These are phyloP conservation scores for Toxotes lorentzi DNA, from an alignment of 2,797 vertebrate genomes.

Conservation along the genomic window DNA sequence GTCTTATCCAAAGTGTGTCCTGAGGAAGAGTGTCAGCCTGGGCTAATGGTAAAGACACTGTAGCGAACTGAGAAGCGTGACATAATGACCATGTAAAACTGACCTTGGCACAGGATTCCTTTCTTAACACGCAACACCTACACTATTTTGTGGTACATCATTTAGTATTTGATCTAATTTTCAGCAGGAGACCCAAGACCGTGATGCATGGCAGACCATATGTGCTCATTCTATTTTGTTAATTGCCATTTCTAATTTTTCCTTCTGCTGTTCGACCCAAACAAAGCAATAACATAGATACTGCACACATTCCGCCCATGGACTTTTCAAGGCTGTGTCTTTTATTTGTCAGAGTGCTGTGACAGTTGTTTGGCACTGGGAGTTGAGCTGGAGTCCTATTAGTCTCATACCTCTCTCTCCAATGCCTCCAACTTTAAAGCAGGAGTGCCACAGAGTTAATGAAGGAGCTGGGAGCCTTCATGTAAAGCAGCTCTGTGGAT, in stretches of 20 bases:
- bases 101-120: constrained; percentile 58
- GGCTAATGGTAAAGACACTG: constrained; percentile 6
- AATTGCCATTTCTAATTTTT: constrained; percentile 66
- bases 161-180: constrained; percentile 59
- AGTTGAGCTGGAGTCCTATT: constrained; percentile 59
- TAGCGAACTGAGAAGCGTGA: constrained; percentile 28
- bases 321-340: constrained; percentile 61
- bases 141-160: constrained; percentile 22
- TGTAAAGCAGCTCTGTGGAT: constrained; percentile 57
- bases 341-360: constrained; percentile 61
- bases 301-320: constrained; percentile 32
- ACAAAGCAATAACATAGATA: constrained; percentile 60
- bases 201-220: constrained; percentile 54
- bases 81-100: constrained; percentile 33
- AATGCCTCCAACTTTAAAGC: constrained; percentile 70
- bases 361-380: constrained; percentile 75
- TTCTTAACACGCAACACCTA: constrained; percentile 46
- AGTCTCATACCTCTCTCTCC: constrained; percentile 63
- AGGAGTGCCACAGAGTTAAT: constrained; percentile 63
- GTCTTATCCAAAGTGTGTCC: constrained; percentile 52
- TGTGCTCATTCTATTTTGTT: constrained; percentile 47
- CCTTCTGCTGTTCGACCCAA: constrained; percentile 33
- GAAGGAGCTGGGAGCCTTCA: constrained; percentile 65
- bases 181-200: constrained; percentile 27
- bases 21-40: constrained; percentile 46